Evolutionary conservation across 2,888 invertebrate genomes (phyloP).

Genomic region (Auanema sp.): DNA sequence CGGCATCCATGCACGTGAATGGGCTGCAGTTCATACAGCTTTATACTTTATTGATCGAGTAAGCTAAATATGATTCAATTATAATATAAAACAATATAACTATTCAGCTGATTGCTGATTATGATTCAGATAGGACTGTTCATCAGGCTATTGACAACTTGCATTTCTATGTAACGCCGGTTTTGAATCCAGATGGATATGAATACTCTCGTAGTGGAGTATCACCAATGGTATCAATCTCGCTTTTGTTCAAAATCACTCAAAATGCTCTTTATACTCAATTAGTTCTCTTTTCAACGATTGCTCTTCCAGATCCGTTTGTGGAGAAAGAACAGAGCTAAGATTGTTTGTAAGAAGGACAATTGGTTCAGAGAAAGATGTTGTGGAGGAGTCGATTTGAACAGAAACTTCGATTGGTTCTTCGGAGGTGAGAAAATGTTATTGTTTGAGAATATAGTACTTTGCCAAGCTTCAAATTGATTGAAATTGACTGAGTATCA

Average conservation of each 20-base stretch:
- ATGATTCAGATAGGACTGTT: slow-evolving; percentile 39
- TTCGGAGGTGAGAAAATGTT: slow-evolving; percentile 40
- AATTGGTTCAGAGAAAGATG: slow-evolving; percentile 58
- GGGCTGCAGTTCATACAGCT: slow-evolving; percentile 62
- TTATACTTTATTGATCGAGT: slow-evolving; percentile 63
- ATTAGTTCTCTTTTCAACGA: background rate
- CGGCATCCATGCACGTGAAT: slow-evolving; percentile 62
- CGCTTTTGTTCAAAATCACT: background rate
- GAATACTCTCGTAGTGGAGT: slow-evolving; percentile 57
- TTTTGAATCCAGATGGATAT: slow-evolving; percentile 60
- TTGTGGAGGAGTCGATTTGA: slow-evolving; percentile 60
- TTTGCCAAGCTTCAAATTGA: too few relatives aligned
- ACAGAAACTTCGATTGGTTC: slow-evolving; percentile 53
- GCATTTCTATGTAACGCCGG: slow-evolving; percentile 57
- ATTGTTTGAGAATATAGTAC: too few relatives aligned
- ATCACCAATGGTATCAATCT: slow-evolving; percentile 48
- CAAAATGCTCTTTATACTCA: background rate
- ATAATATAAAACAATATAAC: background rate
- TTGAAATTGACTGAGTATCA: too few relatives aligned
- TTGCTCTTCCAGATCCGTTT: slow-evolving; percentile 47
- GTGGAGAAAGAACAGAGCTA: slow-evolving; percentile 60
- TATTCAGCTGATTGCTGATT: slow-evolving; percentile 54
- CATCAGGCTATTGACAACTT: slow-evolving; percentile 35
- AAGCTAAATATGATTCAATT: background rate
- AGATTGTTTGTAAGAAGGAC: slow-evolving; percentile 56